A percentile compares a stretch with the other conserved stretches of the same genome.
Conservation (phyloP, 2,113 vertebrate genomes). For the Herpetotheres cachinnans region DNA sequence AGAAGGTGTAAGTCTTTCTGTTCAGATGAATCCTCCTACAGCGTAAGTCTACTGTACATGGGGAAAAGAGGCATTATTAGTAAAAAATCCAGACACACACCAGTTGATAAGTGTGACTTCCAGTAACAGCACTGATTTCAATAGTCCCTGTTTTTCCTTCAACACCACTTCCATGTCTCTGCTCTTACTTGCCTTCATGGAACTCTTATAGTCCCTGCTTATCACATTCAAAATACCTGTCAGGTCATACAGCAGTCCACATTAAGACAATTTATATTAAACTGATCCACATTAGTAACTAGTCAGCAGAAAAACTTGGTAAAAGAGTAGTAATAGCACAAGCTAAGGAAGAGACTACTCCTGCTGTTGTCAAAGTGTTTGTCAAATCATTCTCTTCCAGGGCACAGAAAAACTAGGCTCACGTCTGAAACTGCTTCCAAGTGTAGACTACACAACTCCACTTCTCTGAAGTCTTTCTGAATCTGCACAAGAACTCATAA, state of each 20-base stretch:
- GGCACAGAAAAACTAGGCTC: background rate
- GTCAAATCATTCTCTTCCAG: background rate
- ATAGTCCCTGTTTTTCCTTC: background rate
- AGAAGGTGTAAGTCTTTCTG: background rate
- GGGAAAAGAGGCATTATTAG: background rate
- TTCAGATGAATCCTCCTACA: background rate
- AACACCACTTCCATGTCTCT: background rate
- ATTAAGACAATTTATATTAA: background rate
- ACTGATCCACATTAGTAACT: background rate
- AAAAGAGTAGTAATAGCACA: background rate
- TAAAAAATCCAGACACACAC: background rate
- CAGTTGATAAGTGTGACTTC: background rate
- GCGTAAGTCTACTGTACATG: background rate
- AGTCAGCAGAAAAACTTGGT: background rate
- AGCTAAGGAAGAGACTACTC: background rate
- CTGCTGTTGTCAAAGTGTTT: background rate
- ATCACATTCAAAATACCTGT: background rate
- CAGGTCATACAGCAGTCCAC: background rate
- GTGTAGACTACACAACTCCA: background rate
- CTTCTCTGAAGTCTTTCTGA: background rate
- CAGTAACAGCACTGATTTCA: background rate
- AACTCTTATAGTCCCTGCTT: background rate
- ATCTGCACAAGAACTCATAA: background rate
- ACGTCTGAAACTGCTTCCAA: background rate
- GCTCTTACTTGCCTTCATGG: background rate